Base-by-base conservation (phyloP, 2,113 vertebrate species). In the Nannobrachium achirus region DNA sequence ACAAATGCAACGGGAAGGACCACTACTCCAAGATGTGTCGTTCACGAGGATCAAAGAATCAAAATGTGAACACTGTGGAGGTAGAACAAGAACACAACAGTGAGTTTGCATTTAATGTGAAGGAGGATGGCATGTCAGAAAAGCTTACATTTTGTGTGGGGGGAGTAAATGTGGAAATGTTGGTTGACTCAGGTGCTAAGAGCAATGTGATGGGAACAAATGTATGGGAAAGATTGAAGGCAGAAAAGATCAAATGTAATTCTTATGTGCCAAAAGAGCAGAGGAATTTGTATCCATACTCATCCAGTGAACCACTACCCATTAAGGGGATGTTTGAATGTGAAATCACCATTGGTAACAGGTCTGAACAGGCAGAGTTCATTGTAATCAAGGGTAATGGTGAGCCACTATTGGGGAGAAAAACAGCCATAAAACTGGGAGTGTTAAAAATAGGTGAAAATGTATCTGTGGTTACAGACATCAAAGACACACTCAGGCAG, bases 71-170 rank as follows among this genome's bases (percentile, higher is more conserved):
- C 5, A 38, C 11, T 19, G 51, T 76, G 10, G 58, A 69, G 13
- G 41, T 42, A 48, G 45, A 58, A 45, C 19, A 41, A 18, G 11
- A 10, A 19, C n/a, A n/a, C n/a, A n/a, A n/a, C n/a, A n/a, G n/a
- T n/a, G 61, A 71, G n/a, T 71, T 18, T 71, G 68, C 56, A 41
- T 76, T 71, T 66, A 20, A 50, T 33, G n/a, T 76, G 8, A 58
- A 59, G 3, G 73, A 70, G 3, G n/a, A n/a, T 9, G 13, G 6
- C 7, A 60, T 53, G 41, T n/a, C 63, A 39, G 59, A 78, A 2
- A 67, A 20, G 41, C 39, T 78, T 8, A 20, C 9, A 1, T 8
- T 63, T 13, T 56, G 41, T 10, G 9, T 64, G 6, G 60, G 52
- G 8, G 60, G 44, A 46, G 50, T 71, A 10, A 40, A 57, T 10